Evolutionary conservation across 2,888 invertebrate genomes (phyloP).

Genomic region (Catocala fraxini): DNA sequence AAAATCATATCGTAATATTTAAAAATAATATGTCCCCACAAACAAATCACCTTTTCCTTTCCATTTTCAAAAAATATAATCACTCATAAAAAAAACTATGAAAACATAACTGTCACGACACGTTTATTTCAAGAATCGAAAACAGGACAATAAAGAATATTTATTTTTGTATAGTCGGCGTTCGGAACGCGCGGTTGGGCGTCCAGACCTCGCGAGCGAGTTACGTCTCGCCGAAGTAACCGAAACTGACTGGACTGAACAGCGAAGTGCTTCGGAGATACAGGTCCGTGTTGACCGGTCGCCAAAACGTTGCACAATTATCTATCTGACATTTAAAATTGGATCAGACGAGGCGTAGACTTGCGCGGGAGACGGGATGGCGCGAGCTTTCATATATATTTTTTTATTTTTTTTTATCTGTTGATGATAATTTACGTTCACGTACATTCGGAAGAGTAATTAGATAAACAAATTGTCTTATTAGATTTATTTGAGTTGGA

Average conservation of each 20-base stretch:
- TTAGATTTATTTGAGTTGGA: background rate
- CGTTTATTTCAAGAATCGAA: constrained; percentile 49
- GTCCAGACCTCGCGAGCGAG: constrained; percentile 40
- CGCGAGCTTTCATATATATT: constrained; percentile 33
- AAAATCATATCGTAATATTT: background rate
- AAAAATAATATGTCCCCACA: constrained; percentile 23
- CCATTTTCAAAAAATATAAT: constrained; percentile 64
- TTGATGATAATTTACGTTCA: background rate
- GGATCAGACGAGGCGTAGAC: constrained; percentile 75
- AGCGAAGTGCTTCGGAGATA: constrained; percentile 74
- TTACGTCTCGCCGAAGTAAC: constrained; percentile 13
- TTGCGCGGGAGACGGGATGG: constrained; percentile 59
- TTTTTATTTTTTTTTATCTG: constrained; percentile 12
- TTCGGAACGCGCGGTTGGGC: constrained; percentile 44
- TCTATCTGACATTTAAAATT: constrained; percentile 87
- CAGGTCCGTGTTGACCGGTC: constrained; percentile 76
- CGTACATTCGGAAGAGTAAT: background rate
- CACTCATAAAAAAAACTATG: constrained; percentile 44
- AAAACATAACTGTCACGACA: constrained; percentile 58
- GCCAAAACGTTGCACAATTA: constrained; percentile 85
- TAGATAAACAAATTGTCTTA: background rate
- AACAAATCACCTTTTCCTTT: constrained; percentile 81
- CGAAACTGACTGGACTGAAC: constrained; percentile 51
- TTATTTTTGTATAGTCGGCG: constrained; percentile 26
- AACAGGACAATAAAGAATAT: constrained; percentile 42